phyloP scores from a whole-genome alignment of 2,797 vertebrate genomes.

The Bucorvus abyssinicus region DNA sequence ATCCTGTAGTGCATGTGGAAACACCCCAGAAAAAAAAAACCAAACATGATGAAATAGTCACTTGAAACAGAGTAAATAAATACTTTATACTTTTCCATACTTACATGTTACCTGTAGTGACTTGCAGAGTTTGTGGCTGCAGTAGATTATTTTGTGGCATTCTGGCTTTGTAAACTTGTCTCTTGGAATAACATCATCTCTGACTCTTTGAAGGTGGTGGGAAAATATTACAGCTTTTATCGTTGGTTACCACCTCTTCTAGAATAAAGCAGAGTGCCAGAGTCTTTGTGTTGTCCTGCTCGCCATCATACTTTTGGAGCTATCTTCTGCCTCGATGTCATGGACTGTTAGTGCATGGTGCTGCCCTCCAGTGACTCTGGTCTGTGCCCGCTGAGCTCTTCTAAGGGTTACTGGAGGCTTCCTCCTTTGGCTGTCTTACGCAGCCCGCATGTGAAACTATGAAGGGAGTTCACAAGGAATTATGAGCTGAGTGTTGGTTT shows the following conservation, averaged over 20 bases:
- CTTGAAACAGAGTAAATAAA: not conserved
- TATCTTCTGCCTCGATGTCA: fast-evolving
- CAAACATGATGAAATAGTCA: not conserved
- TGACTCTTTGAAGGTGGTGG: not conserved
- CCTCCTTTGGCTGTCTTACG: not conserved
- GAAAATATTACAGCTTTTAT: not conserved
- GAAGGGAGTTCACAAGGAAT: not conserved
- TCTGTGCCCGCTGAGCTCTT: not conserved
- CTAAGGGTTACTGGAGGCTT: not conserved
- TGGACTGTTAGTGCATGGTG: not conserved
- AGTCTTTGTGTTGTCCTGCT: not conserved
- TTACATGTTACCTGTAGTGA: not conserved
- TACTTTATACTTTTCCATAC: not conserved
- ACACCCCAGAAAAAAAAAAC: not conserved
- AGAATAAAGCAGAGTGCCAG: not conserved
- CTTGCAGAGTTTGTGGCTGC: not conserved
- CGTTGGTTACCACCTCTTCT: not conserved
- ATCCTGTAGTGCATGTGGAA: not conserved
- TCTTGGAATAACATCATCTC: not conserved
- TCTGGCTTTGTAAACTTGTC: not conserved
- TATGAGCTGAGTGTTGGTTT: not conserved
- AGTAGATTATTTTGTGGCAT: not conserved
- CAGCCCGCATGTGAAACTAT: not conserved
- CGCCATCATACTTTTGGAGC: not conserved
- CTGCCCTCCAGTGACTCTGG: not conserved